Conservation (phyloP, 2,113 vertebrate species). For the Actinemys pallida region DNA sequence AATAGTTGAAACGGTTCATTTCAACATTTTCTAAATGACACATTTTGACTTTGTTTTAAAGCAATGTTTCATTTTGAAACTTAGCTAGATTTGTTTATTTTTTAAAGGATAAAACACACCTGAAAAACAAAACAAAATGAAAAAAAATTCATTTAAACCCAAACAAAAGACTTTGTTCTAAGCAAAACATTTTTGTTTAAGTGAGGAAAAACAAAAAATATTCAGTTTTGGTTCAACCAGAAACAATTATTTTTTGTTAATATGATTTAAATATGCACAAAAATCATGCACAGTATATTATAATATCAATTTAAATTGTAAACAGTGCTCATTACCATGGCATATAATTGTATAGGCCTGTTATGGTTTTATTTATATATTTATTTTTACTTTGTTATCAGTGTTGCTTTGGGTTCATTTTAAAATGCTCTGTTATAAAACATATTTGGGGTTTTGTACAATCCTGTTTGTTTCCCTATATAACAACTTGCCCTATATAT, state of each 20-base stretch:
- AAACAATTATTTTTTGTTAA: neutral
- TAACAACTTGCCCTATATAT: neutral
- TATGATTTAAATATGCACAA: neutral
- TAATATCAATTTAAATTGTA: neutral
- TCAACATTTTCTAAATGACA: neutral
- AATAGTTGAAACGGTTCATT: neutral
- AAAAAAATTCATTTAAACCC: neutral
- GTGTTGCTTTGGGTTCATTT: neutral
- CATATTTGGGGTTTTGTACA: neutral
- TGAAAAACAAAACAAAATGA: neutral
- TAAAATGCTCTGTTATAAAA: neutral
- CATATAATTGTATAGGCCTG: neutral
- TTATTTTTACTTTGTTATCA: neutral
- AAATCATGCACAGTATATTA: neutral
- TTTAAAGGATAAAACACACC: neutral
- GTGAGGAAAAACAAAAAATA: neutral
- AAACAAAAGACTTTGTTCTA: neutral
- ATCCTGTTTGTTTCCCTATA: neutral
- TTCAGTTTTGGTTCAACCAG: neutral
- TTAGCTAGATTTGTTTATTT: neutral
- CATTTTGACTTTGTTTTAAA: neutral
- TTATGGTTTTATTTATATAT: neutral
- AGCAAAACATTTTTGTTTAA: neutral
- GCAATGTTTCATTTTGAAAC: neutral
- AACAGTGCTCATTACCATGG: neutral